phyloP scores from a whole-genome alignment of 2,113 vertebrate genomes.

The Cephalopholis sonnerati region DNA sequence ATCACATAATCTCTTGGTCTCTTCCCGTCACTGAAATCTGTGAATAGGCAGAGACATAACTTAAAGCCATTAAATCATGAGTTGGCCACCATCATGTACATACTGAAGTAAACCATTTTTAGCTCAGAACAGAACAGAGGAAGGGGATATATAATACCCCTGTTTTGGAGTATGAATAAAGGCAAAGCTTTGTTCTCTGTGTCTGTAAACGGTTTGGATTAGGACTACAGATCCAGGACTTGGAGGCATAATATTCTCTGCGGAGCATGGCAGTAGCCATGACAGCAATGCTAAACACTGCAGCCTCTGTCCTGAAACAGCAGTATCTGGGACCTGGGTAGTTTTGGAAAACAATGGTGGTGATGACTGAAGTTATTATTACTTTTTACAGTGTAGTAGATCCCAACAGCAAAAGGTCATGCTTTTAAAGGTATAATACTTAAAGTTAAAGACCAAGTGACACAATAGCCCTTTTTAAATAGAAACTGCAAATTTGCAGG shows the following conservation, averaged over 20 bases:
- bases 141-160: slow-evolving; percentile 60
- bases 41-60: slow-evolving; percentile 24
- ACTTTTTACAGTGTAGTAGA: neutral
- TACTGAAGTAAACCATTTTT: slow-evolving; percentile 56
- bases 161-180: slow-evolving; percentile 79
- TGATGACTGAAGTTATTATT: slow-evolving; percentile 28
- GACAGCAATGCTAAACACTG: slow-evolving; percentile 62
- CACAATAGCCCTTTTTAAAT: too few species aligned
- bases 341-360: slow-evolving; percentile 55
- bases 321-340: slow-evolving; percentile 39
- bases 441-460: neutral
- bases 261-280: slow-evolving; percentile 59
- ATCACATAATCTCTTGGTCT: slow-evolving; percentile 21
- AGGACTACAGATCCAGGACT: slow-evolving; percentile 67
- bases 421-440: neutral
- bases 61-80: slow-evolving; percentile 56
- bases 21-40: slow-evolving; percentile 33
- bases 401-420: slow-evolving; percentile 31
- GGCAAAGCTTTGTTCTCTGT: slow-evolving; percentile 73
- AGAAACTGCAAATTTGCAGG: too few species aligned
- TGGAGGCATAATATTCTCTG: slow-evolving; percentile 68
- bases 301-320: slow-evolving; percentile 61
- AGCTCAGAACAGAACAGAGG: slow-evolving; percentile 48
- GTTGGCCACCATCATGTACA: slow-evolving; percentile 30
- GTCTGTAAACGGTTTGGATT: slow-evolving; percentile 73